These are phyloP conservation scores for Kryptolebias ocellatus DNA, from an alignment of 2,797 vertebrate species.

Conservation along the genomic window DNA sequence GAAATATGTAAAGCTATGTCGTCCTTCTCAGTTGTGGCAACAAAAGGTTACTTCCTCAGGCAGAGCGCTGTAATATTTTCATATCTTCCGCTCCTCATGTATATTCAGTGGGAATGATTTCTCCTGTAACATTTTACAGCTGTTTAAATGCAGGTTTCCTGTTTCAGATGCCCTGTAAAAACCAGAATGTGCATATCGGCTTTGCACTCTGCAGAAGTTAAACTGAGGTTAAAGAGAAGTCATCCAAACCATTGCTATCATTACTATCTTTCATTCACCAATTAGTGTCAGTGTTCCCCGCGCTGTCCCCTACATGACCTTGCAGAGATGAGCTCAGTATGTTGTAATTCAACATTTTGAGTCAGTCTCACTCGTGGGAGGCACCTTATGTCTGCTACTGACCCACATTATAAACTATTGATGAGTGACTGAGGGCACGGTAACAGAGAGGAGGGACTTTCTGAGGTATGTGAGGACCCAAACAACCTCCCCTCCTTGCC, in stretches of 20 bases:
- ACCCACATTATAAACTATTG: slow-evolving; percentile 75
- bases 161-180: slow-evolving; percentile 26
- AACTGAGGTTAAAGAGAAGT: slow-evolving; percentile 72
- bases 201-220: slow-evolving; percentile 53
- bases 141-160: slow-evolving; percentile 51
- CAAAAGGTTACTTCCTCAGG: slow-evolving; percentile 80
- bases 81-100: slow-evolving; percentile 70
- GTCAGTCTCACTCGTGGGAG: slow-evolving; percentile 51
- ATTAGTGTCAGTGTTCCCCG: slow-evolving; percentile 66
- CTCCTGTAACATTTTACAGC: slow-evolving; percentile 62
- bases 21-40: slow-evolving; percentile 73
- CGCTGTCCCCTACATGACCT: slow-evolving; percentile 66
- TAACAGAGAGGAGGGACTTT: slow-evolving; percentile 35
- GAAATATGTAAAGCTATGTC: slow-evolving; percentile 68
- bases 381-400: slow-evolving; percentile 42
- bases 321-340: slow-evolving; percentile 61
- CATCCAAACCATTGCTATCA: slow-evolving; percentile 61
- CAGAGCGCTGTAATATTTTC: slow-evolving; percentile 71
- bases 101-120: slow-evolving; percentile 75
- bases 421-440: slow-evolving; percentile 67
- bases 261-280: slow-evolving; percentile 70
- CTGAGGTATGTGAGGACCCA: slow-evolving; percentile 30
- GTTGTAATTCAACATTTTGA: slow-evolving; percentile 75
- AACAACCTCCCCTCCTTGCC: slow-evolving; percentile 21
- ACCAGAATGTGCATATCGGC: slow-evolving; percentile 38